Evolutionary conservation across 2,888 invertebrate genomes (phyloP).

Genomic region (Emmelina monodactyla): DNA sequence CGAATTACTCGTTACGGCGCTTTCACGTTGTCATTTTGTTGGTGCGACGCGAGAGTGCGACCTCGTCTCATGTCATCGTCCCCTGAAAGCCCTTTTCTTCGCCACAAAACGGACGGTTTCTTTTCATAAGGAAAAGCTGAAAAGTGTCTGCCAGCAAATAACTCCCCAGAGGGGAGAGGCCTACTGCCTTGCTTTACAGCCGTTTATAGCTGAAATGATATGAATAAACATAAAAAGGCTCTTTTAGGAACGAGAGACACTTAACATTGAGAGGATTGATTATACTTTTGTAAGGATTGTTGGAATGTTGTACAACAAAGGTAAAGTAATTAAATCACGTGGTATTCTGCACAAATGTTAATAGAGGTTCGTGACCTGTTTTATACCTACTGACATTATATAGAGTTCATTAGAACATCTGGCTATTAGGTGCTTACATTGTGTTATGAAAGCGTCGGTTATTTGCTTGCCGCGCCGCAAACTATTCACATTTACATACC

Average conservation of each 20-base stretch:
- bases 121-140: constrained; percentile 65
- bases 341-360: no score
- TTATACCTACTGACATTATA: no score
- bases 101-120: constrained; percentile 64
- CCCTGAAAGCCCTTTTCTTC: constrained; percentile 65
- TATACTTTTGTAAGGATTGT: no score
- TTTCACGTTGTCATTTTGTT: constrained; percentile 53
- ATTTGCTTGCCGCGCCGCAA: constrained; percentile 31
- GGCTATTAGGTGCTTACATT: no score
- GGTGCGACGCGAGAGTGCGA: constrained; percentile 56
- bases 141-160: constrained; percentile 66
- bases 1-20: constrained; percentile 56
- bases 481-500: constrained; percentile 53
- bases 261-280: no score
- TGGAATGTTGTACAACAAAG: no score
- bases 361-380: no score
- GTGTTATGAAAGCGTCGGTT: constrained; percentile 20
- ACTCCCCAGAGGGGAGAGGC: constrained; percentile 61
- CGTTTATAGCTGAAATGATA: constrained; percentile 40
- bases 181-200: constrained; percentile 60
- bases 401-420: no score
- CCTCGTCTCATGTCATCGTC: constrained; percentile 66
- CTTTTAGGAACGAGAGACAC: no score
- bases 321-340: no score
- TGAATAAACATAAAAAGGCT: constrained; percentile 49